Percentiles rank a stretch among this genome's conserved stretches.
Evolutionary conservation across 2,888 invertebrate species (phyloP).

Genomic region (Cybosia mesomella): DNA sequence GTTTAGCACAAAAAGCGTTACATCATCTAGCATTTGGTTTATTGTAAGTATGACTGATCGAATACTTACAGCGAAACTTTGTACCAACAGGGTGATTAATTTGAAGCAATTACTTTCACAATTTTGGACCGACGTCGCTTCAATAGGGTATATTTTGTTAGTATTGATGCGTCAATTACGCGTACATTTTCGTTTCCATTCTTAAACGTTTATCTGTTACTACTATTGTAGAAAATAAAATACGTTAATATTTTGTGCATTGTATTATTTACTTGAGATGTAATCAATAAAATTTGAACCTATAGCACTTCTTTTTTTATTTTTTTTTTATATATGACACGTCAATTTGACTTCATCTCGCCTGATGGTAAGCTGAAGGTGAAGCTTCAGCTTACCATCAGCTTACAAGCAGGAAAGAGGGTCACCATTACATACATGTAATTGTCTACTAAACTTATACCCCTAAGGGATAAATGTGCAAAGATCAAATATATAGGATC

Average conservation of each 20-base stretch:
- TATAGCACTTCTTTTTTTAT: no score
- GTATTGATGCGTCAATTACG: slow-evolving; percentile 36
- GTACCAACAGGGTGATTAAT: slow-evolving; percentile 50
- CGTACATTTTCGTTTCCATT: not conserved
- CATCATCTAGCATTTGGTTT: slow-evolving; percentile 41
- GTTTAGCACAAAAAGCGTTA: slow-evolving; percentile 38
- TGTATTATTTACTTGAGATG: not conserved
- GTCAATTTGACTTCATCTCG: no score
- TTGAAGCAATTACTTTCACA: slow-evolving; percentile 41
- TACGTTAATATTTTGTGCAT: not conserved
- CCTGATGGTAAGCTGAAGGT: no score
- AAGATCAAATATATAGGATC: not conserved
- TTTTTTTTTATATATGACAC: no score
- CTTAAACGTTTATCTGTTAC: not conserved
- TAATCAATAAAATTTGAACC: not conserved
- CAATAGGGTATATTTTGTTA: slow-evolving; percentile 38
- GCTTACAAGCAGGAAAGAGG: no score
- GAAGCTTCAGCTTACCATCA: no score
- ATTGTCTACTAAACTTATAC: not conserved
- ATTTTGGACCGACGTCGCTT: slow-evolving; percentile 22
- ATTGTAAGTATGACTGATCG: slow-evolving; percentile 50
- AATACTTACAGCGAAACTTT: slow-evolving; percentile 15
- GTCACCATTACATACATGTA: no score
- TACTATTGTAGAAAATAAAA: not conserved
- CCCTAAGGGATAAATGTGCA: not conserved